Percentiles rank a stretch among this genome's conserved stretches.
phyloP scores from a whole-genome alignment of 2,888 invertebrate genomes.

The Caenorhabditis macrosperma region DNA sequence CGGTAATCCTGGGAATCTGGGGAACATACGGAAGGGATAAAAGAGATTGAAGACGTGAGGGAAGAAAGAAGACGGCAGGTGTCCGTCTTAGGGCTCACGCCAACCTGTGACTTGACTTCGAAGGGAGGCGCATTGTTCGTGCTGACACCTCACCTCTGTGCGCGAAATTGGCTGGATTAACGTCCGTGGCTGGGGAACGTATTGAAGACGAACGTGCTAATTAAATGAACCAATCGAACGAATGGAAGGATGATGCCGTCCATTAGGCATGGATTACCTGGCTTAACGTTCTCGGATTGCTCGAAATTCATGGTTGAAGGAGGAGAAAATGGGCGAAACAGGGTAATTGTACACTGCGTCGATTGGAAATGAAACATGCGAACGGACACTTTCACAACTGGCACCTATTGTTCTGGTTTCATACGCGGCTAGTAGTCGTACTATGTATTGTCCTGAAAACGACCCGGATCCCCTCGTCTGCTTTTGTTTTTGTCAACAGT shows the following conservation, averaged over 20 bases:
- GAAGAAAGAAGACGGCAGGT: slow-evolving; percentile 32
- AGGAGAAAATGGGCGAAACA: not conserved
- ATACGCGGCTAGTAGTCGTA: slow-evolving; percentile 37
- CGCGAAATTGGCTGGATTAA: slow-evolving; percentile 56
- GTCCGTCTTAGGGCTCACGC: slow-evolving; percentile 34
- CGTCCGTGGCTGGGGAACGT: slow-evolving; percentile 18
- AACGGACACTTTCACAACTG: not conserved
- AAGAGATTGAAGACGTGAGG: slow-evolving; percentile 54
- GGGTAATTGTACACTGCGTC: slow-evolving; percentile 32
- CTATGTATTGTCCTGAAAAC: slow-evolving; percentile 43
- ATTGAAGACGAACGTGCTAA: slow-evolving; percentile 55
- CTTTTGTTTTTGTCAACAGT: not conserved
- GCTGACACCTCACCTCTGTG: slow-evolving; percentile 34
- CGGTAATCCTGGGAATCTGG: slow-evolving; percentile 58
- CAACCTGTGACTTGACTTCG: slow-evolving; percentile 32
- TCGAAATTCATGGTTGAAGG: slow-evolving; percentile 6
- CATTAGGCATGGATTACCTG: slow-evolving; percentile 55
- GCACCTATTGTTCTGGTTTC: slow-evolving; percentile 45
- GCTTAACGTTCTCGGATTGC: slow-evolving; percentile 54
- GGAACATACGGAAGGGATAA: slow-evolving; percentile 55
- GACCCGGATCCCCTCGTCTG: slow-evolving; percentile 26
- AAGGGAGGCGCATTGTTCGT: slow-evolving; percentile 20
- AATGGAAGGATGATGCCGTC: slow-evolving; percentile 2
- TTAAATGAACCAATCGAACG: slow-evolving; percentile 46
- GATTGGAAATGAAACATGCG: slow-evolving; percentile 21